phyloP scores from a whole-genome alignment of 2,113 vertebrate species.

The Prietella phreatophila region DNA sequence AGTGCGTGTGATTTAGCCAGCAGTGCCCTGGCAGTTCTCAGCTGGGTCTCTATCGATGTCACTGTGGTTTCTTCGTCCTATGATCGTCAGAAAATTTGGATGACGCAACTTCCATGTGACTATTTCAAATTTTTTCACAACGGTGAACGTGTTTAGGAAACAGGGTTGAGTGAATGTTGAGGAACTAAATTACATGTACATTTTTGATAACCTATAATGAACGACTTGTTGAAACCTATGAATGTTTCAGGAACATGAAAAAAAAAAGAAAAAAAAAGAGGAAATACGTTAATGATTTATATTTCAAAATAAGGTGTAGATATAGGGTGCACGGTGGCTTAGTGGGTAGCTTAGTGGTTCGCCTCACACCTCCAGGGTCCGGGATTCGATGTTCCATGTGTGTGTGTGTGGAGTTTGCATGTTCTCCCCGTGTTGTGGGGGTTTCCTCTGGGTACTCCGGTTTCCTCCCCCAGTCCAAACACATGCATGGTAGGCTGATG shows the following conservation, averaged over 20 bases:
- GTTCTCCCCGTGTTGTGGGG: too few species aligned
- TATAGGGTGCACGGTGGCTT: too few species aligned
- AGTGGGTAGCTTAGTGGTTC: too few species aligned
- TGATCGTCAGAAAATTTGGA: background rate
- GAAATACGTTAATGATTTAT: background rate
- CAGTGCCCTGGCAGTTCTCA: slow-evolving; percentile 32
- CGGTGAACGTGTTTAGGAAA: background rate
- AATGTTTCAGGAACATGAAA: background rate
- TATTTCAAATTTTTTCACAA: background rate
- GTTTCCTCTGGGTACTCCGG: too few species aligned
- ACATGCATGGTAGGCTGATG: too few species aligned
- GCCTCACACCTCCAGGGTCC: too few species aligned
- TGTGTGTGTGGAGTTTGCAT: too few species aligned
- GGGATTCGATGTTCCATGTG: too few species aligned
- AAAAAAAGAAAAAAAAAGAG: too few species aligned
- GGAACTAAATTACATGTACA: background rate
- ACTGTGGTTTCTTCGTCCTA: slow-evolving; percentile 21
- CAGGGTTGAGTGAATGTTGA: background rate
- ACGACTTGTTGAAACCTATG: background rate
- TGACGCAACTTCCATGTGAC: background rate
- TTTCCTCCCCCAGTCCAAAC: too few species aligned
- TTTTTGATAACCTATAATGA: background rate
- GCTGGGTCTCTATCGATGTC: slow-evolving; percentile 44
- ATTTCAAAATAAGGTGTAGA: background rate
- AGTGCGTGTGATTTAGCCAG: slow-evolving; percentile 44